Conservation (phyloP, 2,113 vertebrate genomes). For the Galemys pyrenaicus region DNA sequence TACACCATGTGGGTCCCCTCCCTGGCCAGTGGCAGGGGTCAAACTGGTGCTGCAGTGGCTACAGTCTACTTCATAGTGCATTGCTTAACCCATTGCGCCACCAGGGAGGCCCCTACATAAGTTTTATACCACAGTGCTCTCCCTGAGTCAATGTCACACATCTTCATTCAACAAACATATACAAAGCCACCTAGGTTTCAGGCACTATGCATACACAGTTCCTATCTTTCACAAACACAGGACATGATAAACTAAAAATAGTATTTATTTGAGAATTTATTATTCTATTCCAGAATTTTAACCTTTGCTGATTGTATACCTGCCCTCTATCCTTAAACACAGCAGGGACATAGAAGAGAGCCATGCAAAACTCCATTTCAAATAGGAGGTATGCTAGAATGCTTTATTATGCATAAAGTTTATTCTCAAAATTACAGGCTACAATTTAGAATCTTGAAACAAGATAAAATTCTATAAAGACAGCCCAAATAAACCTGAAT, state of each 20-base stretch:
- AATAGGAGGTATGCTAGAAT: slow-evolving; percentile 46
- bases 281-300: background rate
- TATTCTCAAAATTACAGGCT: slow-evolving; percentile 92
- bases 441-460: slow-evolving; percentile 90
- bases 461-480: slow-evolving; percentile 86
- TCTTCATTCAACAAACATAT: background rate
- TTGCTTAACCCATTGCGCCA: too few species aligned
- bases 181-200: background rate
- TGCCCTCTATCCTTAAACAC: background rate
- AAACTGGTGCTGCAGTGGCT: too few species aligned
- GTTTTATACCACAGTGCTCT: background rate
- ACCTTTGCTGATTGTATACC: background rate
- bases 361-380: slow-evolving; percentile 26
- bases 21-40: too few species aligned
- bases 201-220: background rate
- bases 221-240: slow-evolving; percentile 39
- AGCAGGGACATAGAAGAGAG: slow-evolving; percentile 1
- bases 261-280: background rate
- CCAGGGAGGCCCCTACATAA: too few species aligned
- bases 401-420: slow-evolving; percentile 84
- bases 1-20: too few species aligned
- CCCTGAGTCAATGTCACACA: background rate
- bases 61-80: too few species aligned
- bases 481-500: slow-evolving; percentile 82
- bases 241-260: slow-evolving; percentile 35